Percentiles rank a stretch among this genome's conserved stretches.
phyloP scores from a whole-genome alignment of 2,888 invertebrate species.

The Sarcophaga caerulescens region DNA sequence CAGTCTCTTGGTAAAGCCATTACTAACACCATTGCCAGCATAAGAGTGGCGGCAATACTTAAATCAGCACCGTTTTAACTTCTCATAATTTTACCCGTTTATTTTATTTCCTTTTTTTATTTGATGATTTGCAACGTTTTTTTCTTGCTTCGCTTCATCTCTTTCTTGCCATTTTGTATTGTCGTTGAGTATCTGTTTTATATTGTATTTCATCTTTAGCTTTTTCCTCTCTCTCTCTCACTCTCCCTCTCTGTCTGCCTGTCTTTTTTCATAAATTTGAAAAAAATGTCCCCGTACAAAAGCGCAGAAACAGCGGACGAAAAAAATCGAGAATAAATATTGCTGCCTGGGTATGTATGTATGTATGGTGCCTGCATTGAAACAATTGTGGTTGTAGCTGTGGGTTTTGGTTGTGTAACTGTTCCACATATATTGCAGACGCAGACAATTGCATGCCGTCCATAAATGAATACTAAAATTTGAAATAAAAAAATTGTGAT shows the following conservation, averaged over 20 bases:
- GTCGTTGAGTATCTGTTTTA: conserved; percentile 59
- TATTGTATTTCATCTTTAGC: conserved; percentile 52
- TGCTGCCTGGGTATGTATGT: too few species aligned
- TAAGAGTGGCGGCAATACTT: neutral
- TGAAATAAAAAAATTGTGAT: conserved; percentile 32
- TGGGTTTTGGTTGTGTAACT: conserved; percentile 55
- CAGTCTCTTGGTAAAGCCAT: conserved; percentile 44
- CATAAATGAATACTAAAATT: conserved; percentile 33
- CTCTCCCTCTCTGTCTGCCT: too few species aligned
- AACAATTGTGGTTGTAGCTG: conserved; percentile 54
- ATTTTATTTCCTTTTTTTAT: neutral
- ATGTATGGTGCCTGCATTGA: neutral
- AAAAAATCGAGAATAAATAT: neutral
- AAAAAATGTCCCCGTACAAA: too few species aligned
- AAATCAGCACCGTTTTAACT: neutral
- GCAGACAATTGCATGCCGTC: neutral
- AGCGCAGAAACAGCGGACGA: neutral
- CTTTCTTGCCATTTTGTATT: conserved; percentile 42
- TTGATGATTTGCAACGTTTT: conserved; percentile 16
- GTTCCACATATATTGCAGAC: conserved; percentile 27
- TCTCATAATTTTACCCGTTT: neutral
- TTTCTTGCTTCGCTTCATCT: conserved; percentile 28
- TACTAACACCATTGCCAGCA: conserved; percentile 20
- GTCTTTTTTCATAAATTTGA: too few species aligned
- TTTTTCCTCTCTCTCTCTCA: neutral